Evolutionary conservation across 1,140 invertebrate genomes (phyloP), one percentile per base, ranked within the genome.

Genomic region (Neelides sp.): DNA sequence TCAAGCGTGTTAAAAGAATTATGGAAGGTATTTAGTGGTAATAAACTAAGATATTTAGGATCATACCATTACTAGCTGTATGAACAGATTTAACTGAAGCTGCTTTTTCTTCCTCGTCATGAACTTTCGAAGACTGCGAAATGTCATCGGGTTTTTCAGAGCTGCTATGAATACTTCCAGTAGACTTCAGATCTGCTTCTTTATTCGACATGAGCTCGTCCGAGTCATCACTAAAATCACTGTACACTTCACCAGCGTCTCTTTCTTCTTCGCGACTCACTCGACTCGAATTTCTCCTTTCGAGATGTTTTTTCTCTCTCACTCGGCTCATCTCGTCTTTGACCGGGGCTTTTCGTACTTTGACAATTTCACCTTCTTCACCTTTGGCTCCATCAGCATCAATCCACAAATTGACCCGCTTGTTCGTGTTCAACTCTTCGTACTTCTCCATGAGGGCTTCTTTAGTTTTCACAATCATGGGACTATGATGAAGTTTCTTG

Each of bases 211-310:
- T 35, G 27, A 55, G 26, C 19, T 57, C 58, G 12, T 60, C 58
- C 0, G 51, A 54, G 28, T 56, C 54, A 52, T 60, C 58, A 52
- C 58, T 60, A 52, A 60, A 57, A 45, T 60, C 58, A 40, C 58
- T 60, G 5, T 56, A 40, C 12, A 50, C 5, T 24, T 44, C 42
- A 1, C 40, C 48, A 22, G 26, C 27, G 8, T 49, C 45, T 1
- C 12, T 30, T 2, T 26, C 30, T 0, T 30, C 42, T 8, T 26
- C 34, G 1, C 32, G 35, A 15, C 13, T 1, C 12, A 34, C 47
- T 5, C 19, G 15, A 20, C 34, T 52, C 34, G 15, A 19, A 13
- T 35, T n/a, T 48, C 7, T 19, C 28, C 20, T 37, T 20, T 35
- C 24, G n/a, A n/a, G n/a, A n/a, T n/a, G n/a, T 10, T 44, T 44